Evolutionary conservation across 53 echinoderm and acorn worm species (phyloP), one percentile per base, ranked within the genome.

Genomic region (Stichopus horrens): DNA sequence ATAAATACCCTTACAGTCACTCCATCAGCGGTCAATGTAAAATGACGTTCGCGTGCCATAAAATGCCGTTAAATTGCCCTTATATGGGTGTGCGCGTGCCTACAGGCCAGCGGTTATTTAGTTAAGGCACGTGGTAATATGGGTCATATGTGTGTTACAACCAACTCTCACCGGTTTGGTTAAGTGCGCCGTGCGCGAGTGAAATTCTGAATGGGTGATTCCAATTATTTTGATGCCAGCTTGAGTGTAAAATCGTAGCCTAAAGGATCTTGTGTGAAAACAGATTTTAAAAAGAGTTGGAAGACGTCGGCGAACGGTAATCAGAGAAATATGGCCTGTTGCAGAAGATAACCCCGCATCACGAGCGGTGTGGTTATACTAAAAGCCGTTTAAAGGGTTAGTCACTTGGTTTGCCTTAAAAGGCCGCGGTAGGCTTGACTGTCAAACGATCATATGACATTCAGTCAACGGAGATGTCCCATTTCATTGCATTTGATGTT

Each of bases 171-270:
- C 37, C 37, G 37, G 37, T 37, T 37, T 37, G 37, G 37, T 37
- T 37, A 37, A 37, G 37, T 37, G 37, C 37, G 37, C 37, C 63
- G 63, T 63, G 63, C 63, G 16, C 14, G 63, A 63, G 10, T 13
- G 63, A 37, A 37, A 13, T 20, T n/a, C 9, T 81, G 81, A 57
- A 7, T 21, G 81, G 21, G 5, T 20, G 81, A 55, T 56, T 56
- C 57, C 57, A 57, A 81, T 57, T 81, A 81, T 81, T 81, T 81
- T 20, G 56, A 56, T 9, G 58, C 20, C 57, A 80, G 80, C 19
- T 80, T 55, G 80, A 80, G 80, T 80, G 80, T 58, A 81, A 81
- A 81, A 81, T 81, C 81, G 81, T 81, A 81, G 81, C 81, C 81
- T 21, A n/a, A 20, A 81, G 81, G 81, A 81, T 22, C 51, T 53